A percentile compares a stretch with the other conserved stretches of the same genome.
These are phyloP conservation scores for Oryzias celebensis DNA, from an alignment of 2,113 vertebrate genomes.

Conservation along the genomic window DNA sequence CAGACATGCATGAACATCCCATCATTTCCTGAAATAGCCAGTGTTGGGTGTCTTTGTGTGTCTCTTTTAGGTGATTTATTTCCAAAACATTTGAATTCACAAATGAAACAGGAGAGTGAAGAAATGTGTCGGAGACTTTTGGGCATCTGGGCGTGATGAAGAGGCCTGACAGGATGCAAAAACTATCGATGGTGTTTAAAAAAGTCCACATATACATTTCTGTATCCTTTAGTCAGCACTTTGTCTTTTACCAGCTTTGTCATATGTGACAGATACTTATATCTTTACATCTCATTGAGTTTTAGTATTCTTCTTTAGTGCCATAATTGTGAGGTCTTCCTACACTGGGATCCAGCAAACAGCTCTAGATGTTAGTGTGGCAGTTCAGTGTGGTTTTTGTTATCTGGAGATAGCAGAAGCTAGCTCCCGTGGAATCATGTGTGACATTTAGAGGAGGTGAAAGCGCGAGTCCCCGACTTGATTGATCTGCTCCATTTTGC, in stretches of 20 bases:
- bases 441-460: conserved; percentile 42
- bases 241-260: conserved; percentile 26
- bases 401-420: conserved; percentile 15
- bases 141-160: too few relatives aligned
- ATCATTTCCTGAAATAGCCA: too few relatives aligned
- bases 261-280: conserved; percentile 17
- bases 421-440: neutral
- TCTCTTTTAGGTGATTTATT: too few relatives aligned
- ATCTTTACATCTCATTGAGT: conserved; percentile 13
- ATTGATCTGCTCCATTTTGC: conserved; percentile 31
- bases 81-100: too few relatives aligned
- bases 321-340: neutral
- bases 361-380: neutral
- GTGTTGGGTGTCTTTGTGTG: too few relatives aligned
- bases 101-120: too few relatives aligned
- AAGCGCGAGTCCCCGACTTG: conserved; percentile 2
- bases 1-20: too few relatives aligned
- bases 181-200: too few relatives aligned
- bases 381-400: conserved; percentile 4
- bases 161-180: too few relatives aligned
- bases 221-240: conserved; percentile 11
- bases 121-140: too few relatives aligned
- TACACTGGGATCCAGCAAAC: neutral
- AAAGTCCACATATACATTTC: neutral
- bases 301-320: accelerated